Base-by-base conservation (phyloP, 2,888 invertebrate genomes). In the Rambutsinella grinnellia region DNA sequence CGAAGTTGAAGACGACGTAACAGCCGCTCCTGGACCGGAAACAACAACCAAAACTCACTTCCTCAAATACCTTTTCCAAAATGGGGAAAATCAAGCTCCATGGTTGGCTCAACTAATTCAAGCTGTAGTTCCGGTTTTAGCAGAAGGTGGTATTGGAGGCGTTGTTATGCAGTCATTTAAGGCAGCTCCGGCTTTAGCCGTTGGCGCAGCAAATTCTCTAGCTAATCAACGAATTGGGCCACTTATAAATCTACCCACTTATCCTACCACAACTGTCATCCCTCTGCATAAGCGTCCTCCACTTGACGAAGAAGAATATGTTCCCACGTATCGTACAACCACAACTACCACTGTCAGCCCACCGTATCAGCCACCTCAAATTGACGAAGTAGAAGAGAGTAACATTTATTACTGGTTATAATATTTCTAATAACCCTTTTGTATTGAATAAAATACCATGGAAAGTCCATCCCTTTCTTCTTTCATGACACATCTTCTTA, bases 141-240 rank as follows among this genome's bases (percentile, higher is more conserved):
- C 72, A 0, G 28, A 66, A 36, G 66, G 66, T 46, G 72, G 72
- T 3, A 51, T 72, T 66, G 72, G 72, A 13, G 72, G 72, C 6
- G 46, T 72, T 3, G 26, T 72, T 26, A 47, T 63, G 0, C 66
- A 72, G 60, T 66, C 66, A 10, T 72, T 72, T 24, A 66, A 60
- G 51, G 6, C 28, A 1, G 72, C 51, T 3, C 72, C 72, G 0
- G 51, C 36, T 3, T 28, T 72, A 0, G 72, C 72, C 0, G 1
- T 72, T 5, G 72, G 72, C 0, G 66, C 66, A 24, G 36, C 62
- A 6, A 60, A 66, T n/a, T 36, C 65, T 26, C 10, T 66, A 15
- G 53, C 66, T 15, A 65, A 72, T 17, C 21, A 36, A 2, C 51
- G 72, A 36, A 66, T 72, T 24, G 72, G 72, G 44, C 66, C 72